phyloP scores from a whole-genome alignment of 2,888 invertebrate genomes.

The Mechanitis messenoides region DNA sequence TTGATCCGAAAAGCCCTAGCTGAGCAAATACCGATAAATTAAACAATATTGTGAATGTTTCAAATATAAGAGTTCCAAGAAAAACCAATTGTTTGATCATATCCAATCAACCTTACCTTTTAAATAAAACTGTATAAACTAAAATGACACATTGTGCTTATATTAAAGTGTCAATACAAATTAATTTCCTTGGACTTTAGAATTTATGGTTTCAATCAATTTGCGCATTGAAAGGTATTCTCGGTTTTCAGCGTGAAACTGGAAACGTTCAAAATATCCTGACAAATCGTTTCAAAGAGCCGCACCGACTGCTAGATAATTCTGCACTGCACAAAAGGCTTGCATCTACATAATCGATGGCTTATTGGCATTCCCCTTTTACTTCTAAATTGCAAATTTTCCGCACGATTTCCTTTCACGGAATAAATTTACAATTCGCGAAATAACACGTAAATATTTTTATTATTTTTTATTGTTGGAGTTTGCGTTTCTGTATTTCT shows the following conservation, averaged over 20 bases:
- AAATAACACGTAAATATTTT: conserved; percentile 59
- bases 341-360: conserved; percentile 75
- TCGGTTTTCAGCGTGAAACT: conserved; percentile 40
- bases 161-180: no score
- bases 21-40: no score
- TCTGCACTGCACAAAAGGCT: conserved; percentile 66
- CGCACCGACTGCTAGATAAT: conserved; percentile 67
- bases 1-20: no score
- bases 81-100: no score
- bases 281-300: conserved; percentile 64
- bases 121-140: no score
- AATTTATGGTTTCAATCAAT: not conserved
- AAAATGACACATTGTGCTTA: no score
- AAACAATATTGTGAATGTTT: no score
- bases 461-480: conserved; percentile 35
- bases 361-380: conserved; percentile 74
- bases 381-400: conserved; percentile 77
- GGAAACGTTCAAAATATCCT: conserved; percentile 53
- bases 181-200: no score
- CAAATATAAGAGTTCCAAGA: no score
- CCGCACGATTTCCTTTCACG: conserved; percentile 69
- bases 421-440: conserved; percentile 71
- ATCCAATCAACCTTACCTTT: no score
- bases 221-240: conserved; percentile 33
- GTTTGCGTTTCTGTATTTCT: conserved; percentile 20